phyloP scores from a whole-genome alignment of 2,113 vertebrate species.

The Glareola pratincola region DNA sequence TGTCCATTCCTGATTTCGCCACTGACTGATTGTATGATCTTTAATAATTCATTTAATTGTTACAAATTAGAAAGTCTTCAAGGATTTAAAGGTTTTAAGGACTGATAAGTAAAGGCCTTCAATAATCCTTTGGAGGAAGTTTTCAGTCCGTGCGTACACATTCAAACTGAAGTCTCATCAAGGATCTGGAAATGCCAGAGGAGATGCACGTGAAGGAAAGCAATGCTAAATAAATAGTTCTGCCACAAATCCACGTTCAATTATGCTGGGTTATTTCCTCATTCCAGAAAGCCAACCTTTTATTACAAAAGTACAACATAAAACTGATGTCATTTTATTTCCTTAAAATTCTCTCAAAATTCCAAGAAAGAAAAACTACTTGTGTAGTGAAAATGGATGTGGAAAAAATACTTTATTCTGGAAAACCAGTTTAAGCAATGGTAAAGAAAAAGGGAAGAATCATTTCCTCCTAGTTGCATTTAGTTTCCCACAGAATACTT shows the following conservation, averaged over 20 bases:
- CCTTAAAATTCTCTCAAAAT: not conserved
- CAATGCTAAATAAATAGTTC: not conserved
- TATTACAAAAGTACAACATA: not conserved
- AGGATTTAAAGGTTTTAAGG: not conserved
- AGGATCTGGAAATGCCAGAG: not conserved
- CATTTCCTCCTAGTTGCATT: not conserved
- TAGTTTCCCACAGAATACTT: constrained; percentile 4
- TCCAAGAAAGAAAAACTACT: not conserved
- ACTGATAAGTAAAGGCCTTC: not conserved
- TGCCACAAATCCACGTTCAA: not conserved
- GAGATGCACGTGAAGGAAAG: not conserved
- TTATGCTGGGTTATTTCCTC: not conserved
- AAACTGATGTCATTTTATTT: not conserved
- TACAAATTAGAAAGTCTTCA: not conserved
- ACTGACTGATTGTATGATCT: not conserved
- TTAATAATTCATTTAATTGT: not conserved
- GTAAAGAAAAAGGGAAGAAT: not conserved
- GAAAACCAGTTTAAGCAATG: not conserved
- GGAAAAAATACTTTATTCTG: not conserved
- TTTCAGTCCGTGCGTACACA: not conserved
- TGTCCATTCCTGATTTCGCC: not conserved
- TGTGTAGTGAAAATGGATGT: not conserved
- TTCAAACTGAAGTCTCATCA: not conserved
- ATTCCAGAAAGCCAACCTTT: not conserved
- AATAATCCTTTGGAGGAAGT: not conserved